phyloP scores from a whole-genome alignment of 2,113 vertebrate species.

The Gadus macrocephalus region DNA sequence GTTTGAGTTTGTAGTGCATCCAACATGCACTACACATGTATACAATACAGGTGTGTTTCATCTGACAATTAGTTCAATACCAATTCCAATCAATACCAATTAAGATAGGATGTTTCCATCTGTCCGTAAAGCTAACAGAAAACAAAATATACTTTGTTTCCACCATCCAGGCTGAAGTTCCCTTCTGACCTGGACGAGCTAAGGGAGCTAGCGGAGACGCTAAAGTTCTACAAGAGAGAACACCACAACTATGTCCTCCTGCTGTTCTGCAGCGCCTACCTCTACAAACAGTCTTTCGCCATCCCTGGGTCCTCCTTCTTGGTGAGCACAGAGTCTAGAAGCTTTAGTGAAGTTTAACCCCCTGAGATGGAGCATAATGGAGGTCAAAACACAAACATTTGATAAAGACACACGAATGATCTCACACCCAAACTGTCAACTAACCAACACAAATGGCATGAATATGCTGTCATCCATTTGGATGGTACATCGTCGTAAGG shows the following conservation, averaged over 20 bases:
- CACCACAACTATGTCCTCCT: conserved; percentile 84
- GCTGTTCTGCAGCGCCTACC: conserved; percentile 91
- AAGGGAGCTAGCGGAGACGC: conserved; percentile 79
- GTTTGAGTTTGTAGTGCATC: too few relatives aligned
- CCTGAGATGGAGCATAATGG: too few relatives aligned
- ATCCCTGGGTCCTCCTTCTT: conserved; percentile 95
- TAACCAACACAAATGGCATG: too few relatives aligned
- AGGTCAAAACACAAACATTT: too few relatives aligned
- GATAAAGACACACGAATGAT: too few relatives aligned
- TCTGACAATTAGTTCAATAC: too few relatives aligned
- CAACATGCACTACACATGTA: too few relatives aligned
- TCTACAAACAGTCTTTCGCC: conserved; percentile 97
- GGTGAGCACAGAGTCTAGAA: conserved; percentile 66
- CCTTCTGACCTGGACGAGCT: conserved; percentile 90
- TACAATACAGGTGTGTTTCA: too few relatives aligned
- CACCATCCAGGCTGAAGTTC: conserved; percentile 75
- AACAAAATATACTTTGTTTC: neutral
- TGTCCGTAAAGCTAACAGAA: neutral
- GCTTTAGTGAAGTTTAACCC: too few relatives aligned
- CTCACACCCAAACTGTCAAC: too few relatives aligned
- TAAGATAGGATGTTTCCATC: neutral
- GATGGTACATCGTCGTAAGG: too few relatives aligned
- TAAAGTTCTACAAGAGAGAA: conserved; percentile 84
- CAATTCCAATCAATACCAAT: neutral
- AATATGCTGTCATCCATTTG: too few relatives aligned